Conservation (phyloP, 2,888 invertebrate species). For the Heteropelma amictum region DNA sequence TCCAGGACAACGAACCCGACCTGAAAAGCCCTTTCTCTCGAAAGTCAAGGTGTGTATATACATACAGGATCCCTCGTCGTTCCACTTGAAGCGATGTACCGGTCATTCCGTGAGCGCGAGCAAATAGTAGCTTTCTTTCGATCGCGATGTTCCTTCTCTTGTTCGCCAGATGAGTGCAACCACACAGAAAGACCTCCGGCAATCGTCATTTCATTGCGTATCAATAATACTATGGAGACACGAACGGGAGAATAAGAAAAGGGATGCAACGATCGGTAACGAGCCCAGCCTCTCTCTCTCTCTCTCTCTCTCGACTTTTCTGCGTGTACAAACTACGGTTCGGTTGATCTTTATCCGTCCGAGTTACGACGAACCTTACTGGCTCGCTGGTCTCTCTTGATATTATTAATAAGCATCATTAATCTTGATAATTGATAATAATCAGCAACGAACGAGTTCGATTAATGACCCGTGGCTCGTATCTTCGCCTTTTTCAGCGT, state of each 20-base stretch:
- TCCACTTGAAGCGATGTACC: constrained; percentile 50
- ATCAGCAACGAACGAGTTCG: constrained; percentile 30
- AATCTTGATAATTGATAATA: constrained; percentile 52
- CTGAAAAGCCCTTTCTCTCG: constrained; percentile 65
- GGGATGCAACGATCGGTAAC: constrained; percentile 14
- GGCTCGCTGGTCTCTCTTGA: constrained; percentile 26
- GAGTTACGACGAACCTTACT: constrained; percentile 11
- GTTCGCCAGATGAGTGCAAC: background rate
- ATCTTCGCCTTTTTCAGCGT: background rate
- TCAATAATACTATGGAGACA: background rate
- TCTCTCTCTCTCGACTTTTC: too few species aligned
- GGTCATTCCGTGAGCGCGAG: constrained; percentile 43
- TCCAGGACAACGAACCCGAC: constrained; percentile 63
- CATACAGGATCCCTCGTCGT: constrained; percentile 51
- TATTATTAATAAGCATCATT: constrained; percentile 41
- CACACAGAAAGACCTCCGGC: background rate
- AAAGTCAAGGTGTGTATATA: constrained; percentile 61
- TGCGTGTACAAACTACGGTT: background rate
- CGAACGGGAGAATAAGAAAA: background rate
- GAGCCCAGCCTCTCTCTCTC: background rate
- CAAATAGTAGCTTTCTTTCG: constrained; percentile 40
- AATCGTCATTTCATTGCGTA: background rate
- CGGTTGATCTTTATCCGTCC: constrained; percentile 2
- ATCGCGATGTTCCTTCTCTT: constrained; percentile 26
- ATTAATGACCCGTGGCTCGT: constrained; percentile 43